Conservation (phyloP, 2,113 vertebrate species). For the Neogale vison region DNA sequence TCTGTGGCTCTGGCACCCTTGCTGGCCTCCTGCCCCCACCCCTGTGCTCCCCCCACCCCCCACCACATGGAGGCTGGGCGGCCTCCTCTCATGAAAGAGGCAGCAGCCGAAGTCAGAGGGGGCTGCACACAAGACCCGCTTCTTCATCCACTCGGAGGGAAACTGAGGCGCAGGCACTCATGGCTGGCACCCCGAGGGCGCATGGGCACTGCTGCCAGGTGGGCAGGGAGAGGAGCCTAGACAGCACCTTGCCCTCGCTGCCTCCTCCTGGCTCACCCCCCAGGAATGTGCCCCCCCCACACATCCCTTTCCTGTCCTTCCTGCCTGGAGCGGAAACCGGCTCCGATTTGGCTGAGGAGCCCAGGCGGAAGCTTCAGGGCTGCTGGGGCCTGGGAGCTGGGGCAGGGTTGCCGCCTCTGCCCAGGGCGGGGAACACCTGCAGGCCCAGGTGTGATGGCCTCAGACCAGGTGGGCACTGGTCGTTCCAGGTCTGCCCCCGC, state of each 20-base stretch:
- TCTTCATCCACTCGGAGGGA: background rate
- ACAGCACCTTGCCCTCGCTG: background rate
- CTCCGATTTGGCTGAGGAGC: constrained; percentile 61
- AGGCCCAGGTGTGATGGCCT: background rate
- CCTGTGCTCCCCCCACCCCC: background rate
- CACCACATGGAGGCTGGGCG: background rate
- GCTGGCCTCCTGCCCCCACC: background rate
- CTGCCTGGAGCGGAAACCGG: constrained; percentile 83
- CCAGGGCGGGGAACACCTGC: background rate
- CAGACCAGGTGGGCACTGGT: background rate
- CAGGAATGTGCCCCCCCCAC: constrained; percentile 81
- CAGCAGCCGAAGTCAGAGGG: fast-evolving
- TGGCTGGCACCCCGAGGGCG: fast-evolving
- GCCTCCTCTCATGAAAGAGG: background rate
- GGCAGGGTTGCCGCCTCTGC: background rate
- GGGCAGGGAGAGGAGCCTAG: background rate
- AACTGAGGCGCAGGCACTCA: background rate
- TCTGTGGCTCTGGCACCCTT: no score
- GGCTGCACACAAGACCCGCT: background rate
- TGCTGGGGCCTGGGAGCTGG: background rate
- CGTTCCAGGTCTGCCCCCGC: background rate
- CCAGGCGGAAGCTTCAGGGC: constrained; percentile 42
- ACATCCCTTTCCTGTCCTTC: constrained; percentile 84
- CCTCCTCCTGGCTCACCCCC: constrained; percentile 78
- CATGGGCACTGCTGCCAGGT: background rate